Evolutionary conservation across 2,113 vertebrate genomes (phyloP), one percentile per base, ranked within the genome.

Genomic region (Ramphastos sulfuratus): DNA sequence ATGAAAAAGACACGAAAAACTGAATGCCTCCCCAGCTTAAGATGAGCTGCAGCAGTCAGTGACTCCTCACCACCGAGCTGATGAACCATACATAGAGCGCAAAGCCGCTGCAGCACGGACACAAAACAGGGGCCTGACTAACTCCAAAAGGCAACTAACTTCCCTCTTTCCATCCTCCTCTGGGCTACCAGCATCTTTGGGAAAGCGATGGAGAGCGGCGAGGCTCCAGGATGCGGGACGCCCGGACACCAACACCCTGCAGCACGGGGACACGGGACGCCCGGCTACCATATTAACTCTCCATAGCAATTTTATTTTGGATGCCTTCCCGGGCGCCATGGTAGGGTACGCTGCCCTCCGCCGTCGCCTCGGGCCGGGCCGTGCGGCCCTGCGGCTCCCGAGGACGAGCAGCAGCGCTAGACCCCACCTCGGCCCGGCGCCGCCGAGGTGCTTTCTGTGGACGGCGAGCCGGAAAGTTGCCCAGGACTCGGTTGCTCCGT

Each of bases 251-350:
- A 33, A 73, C 75, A 30, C 67, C 82, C 82, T 56, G 79, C 76
- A 56, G 70, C 39, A 50, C 78, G 80, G 76, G 37, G 37, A 18
- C 20, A 18, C 20, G 33, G 85, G 39, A 87, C 56, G 9, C 84
- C 73, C 58, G 46, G 87, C 98, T 99, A 99, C 99, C 99, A 99
- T 99, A 98, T 99, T 99, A 98, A 97, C 98, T 98, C 97, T 98
- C 98, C 98, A 99, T 97, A 98, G 98, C 98, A 99, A 98, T 98
- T 98, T 98, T 98, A 99, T 99, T 96, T 98, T 98, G 97, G 98
- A 97, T 67, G 96, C 93, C 97, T 98, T 97, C 97, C 96, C 97
- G 98, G 96, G 98, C 93, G 80, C 97, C 96, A 93, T 94, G 93
- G 50, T 90, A 95, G 97, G 90, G 97, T 98, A 98, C 98, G 96